A percentile compares a stretch with the other conserved stretches of the same genome.
Conservation (phyloP, 2,888 invertebrate genomes). For the Hypolimnas misippus region DNA sequence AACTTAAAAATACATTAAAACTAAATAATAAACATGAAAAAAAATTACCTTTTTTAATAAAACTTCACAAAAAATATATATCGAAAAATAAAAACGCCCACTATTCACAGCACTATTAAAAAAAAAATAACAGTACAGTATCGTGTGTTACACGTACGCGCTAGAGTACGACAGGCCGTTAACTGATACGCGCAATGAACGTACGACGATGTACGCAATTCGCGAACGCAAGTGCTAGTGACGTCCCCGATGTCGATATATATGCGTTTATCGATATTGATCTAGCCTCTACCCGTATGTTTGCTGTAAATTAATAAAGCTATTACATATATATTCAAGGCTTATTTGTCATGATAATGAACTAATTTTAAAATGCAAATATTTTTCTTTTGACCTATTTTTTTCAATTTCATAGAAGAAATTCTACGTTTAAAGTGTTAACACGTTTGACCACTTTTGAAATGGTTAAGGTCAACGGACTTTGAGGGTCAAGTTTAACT, state of each 20-base stretch:
- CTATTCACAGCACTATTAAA: conserved; percentile 9
- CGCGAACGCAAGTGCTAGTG: conserved; percentile 30
- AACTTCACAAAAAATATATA: not conserved
- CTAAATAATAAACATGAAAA: too few relatives aligned
- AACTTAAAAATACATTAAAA: too few relatives aligned
- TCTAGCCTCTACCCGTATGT: conserved; percentile 34
- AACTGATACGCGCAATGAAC: conserved; percentile 29
- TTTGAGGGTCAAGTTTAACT: conserved; percentile 24
- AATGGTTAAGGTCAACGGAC: conserved; percentile 21
- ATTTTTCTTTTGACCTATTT: not conserved
- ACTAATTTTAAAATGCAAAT: conserved; percentile 4
- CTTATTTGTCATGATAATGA: conserved; percentile 17
- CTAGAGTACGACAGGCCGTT: conserved; percentile 22
- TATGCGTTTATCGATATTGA: conserved; percentile 36
- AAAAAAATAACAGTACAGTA: not conserved
- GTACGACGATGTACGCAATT: conserved; percentile 21
- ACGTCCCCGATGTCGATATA: conserved; percentile 37
- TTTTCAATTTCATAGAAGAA: not conserved
- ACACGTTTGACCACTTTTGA: conserved; percentile 17
- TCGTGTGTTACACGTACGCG: conserved; percentile 28
- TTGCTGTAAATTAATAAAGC: conserved; percentile 10
- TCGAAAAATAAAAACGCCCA: conserved; percentile 6
- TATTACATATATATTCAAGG: conserved; percentile 26
- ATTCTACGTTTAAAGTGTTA: not conserved
- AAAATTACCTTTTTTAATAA: not conserved